Percentiles rank a stretch among this genome's conserved stretches.
Conservation (phyloP, 1,140 invertebrate genomes). For the Ditylenchus dipsaci region DNA sequence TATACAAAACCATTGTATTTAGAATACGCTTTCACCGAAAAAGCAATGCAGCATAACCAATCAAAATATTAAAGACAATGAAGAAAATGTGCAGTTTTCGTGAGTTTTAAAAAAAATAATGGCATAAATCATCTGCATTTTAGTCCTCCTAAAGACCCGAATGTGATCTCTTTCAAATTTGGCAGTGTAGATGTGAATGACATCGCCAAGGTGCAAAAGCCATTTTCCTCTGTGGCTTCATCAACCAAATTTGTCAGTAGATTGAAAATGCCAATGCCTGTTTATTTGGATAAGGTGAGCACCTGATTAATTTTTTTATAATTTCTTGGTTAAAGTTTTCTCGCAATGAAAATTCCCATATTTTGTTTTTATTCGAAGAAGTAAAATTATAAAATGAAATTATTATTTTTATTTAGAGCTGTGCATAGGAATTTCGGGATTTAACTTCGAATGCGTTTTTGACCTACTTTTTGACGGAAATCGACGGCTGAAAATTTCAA, state of each 20-base stretch:
- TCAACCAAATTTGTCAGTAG: neutral
- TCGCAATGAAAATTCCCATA: too few species aligned
- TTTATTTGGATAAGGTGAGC: neutral
- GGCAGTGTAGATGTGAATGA: neutral
- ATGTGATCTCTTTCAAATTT: neutral
- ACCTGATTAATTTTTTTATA: too few species aligned
- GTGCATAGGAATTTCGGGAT: too few species aligned
- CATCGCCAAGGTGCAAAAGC: neutral
- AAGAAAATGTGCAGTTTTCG: neutral
- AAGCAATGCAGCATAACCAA: neutral
- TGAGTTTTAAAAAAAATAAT: neutral
- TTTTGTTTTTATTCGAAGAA: too few species aligned
- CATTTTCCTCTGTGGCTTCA: neutral
- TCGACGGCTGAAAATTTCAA: too few species aligned
- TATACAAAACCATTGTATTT: too few species aligned
- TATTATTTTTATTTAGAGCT: too few species aligned
- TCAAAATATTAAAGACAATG: neutral
- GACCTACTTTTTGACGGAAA: too few species aligned
- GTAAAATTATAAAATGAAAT: too few species aligned
- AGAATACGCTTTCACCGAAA: too few species aligned
- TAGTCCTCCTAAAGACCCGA: neutral
- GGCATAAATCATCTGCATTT: neutral
- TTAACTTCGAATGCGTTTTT: too few species aligned
- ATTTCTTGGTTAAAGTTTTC: too few species aligned
- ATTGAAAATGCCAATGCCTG: neutral